Evolutionary conservation across 2,113 vertebrate species (phyloP).

Genomic region (Apeltes quadracus): DNA sequence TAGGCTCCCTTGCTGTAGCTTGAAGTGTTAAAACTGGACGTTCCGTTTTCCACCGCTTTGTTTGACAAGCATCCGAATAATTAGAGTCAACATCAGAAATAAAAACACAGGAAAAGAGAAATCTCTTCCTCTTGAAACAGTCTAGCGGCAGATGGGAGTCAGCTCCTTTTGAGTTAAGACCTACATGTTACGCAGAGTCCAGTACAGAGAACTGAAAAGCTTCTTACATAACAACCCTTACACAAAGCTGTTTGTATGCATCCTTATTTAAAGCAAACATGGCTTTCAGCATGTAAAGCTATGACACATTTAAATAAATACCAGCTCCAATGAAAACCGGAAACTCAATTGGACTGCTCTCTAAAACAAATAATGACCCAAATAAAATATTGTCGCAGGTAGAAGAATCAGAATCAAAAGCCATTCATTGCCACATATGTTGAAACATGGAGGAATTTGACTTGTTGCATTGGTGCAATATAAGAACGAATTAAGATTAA

Average conservation of each 20-base stretch:
- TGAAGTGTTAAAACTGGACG: neutral
- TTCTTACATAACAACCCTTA: conserved; percentile 58
- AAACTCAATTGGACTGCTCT: neutral
- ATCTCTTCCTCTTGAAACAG: conserved; percentile 4
- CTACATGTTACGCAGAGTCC: conserved; percentile 26
- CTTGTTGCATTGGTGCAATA: too few relatives aligned
- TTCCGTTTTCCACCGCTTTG: neutral
- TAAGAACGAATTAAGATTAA: neutral
- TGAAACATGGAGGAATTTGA: too few relatives aligned
- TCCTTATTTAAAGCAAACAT: neutral
- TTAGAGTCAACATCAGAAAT: neutral
- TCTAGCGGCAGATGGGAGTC: conserved; percentile 12
- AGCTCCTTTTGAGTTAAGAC: conserved; percentile 7
- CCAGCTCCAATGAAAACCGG: neutral
- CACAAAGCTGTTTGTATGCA: neutral
- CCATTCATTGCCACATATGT: too few relatives aligned
- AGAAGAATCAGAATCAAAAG: too few relatives aligned
- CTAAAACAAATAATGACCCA: neutral
- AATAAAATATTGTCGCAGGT: neutral
- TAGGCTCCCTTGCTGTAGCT: neutral
- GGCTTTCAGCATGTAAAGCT: neutral
- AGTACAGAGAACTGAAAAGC: conserved; percentile 46
- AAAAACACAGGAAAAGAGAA: conserved; percentile 10
- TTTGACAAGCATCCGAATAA: neutral
- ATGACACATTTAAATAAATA: neutral